These are phyloP conservation scores for Gallinago undulata DNA, from an alignment of 2,113 vertebrate species.

Conservation along the genomic window DNA sequence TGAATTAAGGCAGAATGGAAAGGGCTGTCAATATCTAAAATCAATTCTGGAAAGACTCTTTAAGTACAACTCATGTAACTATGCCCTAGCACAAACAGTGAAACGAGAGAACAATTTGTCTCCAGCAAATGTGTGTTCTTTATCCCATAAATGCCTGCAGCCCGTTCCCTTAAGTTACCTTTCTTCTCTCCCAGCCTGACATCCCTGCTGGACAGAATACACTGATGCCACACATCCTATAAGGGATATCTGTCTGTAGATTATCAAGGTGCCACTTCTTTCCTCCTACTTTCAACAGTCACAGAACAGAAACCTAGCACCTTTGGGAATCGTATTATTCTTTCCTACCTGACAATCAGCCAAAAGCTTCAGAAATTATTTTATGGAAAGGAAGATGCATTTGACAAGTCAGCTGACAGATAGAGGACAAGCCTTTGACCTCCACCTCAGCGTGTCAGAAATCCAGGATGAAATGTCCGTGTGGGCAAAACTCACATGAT, in stretches of 20 bases:
- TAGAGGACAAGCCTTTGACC: neutral
- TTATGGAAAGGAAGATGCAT: neutral
- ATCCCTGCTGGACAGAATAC: rapidly evolving
- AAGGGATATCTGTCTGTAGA: too few species aligned
- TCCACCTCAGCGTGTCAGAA: neutral
- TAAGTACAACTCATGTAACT: neutral
- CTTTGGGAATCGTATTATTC: neutral
- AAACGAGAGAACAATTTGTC: neutral
- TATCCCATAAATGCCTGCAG: rapidly evolving
- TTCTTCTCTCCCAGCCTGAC: neutral
- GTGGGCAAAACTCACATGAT: neutral
- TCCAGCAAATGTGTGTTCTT: neutral
- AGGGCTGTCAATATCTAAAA: neutral
- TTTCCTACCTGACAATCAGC: neutral
- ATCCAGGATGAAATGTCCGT: neutral
- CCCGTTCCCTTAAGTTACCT: neutral
- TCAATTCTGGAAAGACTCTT: neutral
- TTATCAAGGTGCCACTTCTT: neutral
- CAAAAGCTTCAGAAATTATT: neutral
- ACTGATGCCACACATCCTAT: neutral
- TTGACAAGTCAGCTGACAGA: neutral
- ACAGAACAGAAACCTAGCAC: neutral
- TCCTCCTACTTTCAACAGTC: neutral
- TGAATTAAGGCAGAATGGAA: neutral
- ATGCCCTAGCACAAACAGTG: neutral